A percentile compares a stretch with the other conserved stretches of the same genome.
Evolutionary conservation across 2,888 invertebrate species (phyloP).

Genomic region (Orthonevra nobilis): DNA sequence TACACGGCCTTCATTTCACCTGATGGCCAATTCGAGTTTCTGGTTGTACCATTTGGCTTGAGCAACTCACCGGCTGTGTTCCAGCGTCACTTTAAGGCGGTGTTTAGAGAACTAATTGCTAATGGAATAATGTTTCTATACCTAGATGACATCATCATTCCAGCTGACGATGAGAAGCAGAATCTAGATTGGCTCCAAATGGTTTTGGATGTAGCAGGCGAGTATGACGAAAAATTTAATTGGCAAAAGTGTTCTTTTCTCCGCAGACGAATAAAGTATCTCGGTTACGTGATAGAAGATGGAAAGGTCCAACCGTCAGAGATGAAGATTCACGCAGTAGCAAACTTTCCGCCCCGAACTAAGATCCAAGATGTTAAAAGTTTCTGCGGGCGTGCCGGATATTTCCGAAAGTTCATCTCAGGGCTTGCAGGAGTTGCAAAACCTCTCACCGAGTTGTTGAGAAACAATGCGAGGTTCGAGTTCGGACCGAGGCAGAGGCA

Average conservation of each 20-base stretch:
- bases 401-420: background rate
- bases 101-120: constrained; percentile 21
- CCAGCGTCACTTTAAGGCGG: constrained; percentile 23
- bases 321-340: background rate
- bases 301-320: constrained; percentile 14
- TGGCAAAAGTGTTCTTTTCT: constrained; percentile 18
- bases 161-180: constrained; percentile 12
- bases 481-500: background rate
- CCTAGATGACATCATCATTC: constrained; percentile 72
- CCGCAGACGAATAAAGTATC: constrained; percentile 16
- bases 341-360: background rate
- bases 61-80: too few species aligned
- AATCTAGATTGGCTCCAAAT: constrained; percentile 23
- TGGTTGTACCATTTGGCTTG: too few species aligned
- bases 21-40: constrained; percentile 72
- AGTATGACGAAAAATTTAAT: too few species aligned
- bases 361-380: constrained; percentile 17
- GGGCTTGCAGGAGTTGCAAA: background rate
- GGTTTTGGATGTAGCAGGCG: constrained; percentile 32
- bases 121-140: constrained; percentile 42
- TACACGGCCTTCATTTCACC: constrained; percentile 73
- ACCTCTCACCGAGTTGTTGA: too few species aligned
- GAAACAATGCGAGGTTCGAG: background rate
- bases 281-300: constrained; percentile 1
- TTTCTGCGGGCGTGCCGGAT: constrained; percentile 7